A percentile compares a stretch with the other conserved stretches of the same genome.
phyloP scores from a whole-genome alignment of 2,113 vertebrate species.

The Mormyrus iriodes region DNA sequence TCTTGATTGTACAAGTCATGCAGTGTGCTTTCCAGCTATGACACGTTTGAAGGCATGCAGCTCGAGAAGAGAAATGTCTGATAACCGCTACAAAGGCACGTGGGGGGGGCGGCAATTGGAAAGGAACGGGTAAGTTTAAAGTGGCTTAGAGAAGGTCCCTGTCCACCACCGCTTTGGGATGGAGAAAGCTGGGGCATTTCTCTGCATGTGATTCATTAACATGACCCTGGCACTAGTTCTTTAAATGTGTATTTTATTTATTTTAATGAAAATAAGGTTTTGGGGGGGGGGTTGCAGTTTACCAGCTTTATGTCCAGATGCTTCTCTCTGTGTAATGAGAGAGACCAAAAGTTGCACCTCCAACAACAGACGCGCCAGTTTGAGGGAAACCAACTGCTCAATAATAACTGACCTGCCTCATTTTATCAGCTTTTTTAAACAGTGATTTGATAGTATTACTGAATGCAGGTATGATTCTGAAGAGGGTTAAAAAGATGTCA shows the following conservation, averaged over 20 bases:
- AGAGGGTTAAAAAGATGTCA: background rate
- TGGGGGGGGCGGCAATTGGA: background rate
- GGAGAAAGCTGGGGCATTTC: background rate
- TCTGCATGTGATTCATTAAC: background rate
- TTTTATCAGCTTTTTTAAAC: constrained; percentile 17
- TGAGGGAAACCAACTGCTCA: background rate
- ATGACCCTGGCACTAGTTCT: background rate
- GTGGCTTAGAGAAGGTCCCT: background rate
- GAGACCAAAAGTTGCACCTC: background rate
- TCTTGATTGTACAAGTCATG: constrained; percentile 42
- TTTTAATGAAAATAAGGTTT: background rate
- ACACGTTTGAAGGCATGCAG: constrained; percentile 31
- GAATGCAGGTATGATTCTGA: background rate
- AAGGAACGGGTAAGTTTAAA: background rate
- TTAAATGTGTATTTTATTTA: background rate
- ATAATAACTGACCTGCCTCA: background rate
- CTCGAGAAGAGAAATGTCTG: constrained; percentile 31
- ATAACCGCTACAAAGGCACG: constrained; percentile 13
- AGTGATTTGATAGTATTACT: background rate
- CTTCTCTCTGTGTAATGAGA: background rate
- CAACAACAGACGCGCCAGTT: background rate
- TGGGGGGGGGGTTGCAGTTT: background rate
- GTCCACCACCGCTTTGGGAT: background rate
- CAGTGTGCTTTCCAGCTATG: constrained; percentile 42
- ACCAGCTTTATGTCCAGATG: background rate